A percentile compares a stretch with the other conserved stretches of the same genome.
These are phyloP conservation scores for Zygogramma bicolorata DNA, from an alignment of 2,888 invertebrate genomes.

Conservation along the genomic window DNA sequence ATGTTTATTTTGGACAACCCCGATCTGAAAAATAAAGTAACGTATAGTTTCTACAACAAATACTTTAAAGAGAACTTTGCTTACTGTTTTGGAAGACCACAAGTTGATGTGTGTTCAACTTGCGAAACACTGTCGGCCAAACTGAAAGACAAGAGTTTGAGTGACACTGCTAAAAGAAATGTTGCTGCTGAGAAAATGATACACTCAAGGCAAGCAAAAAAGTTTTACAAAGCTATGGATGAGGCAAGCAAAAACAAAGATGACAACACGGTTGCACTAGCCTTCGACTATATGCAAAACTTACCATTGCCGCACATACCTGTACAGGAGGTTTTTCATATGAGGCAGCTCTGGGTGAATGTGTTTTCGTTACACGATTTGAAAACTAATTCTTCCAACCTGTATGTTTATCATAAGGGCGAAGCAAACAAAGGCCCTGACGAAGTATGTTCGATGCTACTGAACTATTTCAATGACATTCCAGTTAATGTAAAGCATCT, in stretches of 20 bases:
- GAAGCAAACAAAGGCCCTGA: constrained; percentile 43
- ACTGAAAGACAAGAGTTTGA: constrained; percentile 27
- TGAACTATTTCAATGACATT: too few relatives aligned
- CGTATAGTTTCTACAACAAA: constrained; percentile 21
- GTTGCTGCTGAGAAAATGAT: constrained; percentile 33
- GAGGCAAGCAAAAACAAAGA: constrained; percentile 31
- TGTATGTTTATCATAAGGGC: constrained; percentile 40
- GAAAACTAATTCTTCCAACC: too few relatives aligned
- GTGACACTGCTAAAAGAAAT: constrained; percentile 31
- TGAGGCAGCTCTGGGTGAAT: constrained; percentile 31
- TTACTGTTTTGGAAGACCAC: too few relatives aligned
- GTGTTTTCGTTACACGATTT: too few relatives aligned
- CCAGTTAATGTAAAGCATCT: too few relatives aligned
- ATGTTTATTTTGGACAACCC: too few relatives aligned
- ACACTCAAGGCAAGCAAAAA: constrained; percentile 31
- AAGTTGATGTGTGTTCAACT: too few relatives aligned
- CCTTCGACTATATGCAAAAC: constrained; percentile 53
- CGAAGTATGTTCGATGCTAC: constrained; percentile 35
- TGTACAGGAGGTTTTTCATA: constrained; percentile 55
- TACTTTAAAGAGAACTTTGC: too few relatives aligned
- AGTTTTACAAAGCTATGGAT: constrained; percentile 31
- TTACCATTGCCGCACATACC: constrained; percentile 45
- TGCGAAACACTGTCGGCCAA: constrained; percentile 28
- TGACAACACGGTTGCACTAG: constrained; percentile 41
- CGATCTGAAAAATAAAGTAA: too few relatives aligned